These are phyloP conservation scores for Sus cebifrons DNA, from an alignment of 2,797 vertebrate genomes.

Conservation along the genomic window DNA sequence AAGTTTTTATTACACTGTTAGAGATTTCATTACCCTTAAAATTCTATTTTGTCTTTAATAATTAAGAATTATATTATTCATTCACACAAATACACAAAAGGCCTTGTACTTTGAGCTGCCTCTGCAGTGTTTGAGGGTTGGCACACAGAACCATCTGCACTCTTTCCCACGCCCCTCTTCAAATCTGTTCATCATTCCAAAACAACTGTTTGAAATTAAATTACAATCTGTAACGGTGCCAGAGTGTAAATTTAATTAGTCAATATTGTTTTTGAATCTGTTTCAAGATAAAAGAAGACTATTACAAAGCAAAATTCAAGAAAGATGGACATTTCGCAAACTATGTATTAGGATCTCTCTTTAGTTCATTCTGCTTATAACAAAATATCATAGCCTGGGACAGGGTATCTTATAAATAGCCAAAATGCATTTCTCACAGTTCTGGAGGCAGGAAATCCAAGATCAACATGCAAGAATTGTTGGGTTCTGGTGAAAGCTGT, in stretches of 20 bases:
- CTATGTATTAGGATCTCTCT: not conserved
- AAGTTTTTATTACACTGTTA: not conserved
- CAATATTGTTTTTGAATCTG: not conserved
- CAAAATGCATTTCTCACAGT: not conserved
- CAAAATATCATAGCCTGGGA: not conserved
- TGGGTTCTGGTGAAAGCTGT: not conserved
- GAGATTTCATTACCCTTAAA: not conserved
- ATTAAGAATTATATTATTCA: not conserved
- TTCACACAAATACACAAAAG: not conserved
- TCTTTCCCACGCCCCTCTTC: not conserved
- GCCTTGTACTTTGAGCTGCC: not conserved
- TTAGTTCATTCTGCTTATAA: not conserved
- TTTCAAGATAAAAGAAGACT: not conserved
- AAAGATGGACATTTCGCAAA: not conserved
- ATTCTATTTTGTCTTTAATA: not conserved
- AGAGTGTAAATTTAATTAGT: conserved; percentile 9
- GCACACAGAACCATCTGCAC: not conserved
- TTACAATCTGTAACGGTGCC: not conserved
- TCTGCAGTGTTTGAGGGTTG: not conserved
- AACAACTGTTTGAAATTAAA: conserved; percentile 58
- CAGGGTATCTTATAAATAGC: not conserved
- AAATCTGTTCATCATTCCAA: not conserved
- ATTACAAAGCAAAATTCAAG: not conserved
- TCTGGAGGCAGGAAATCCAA: not conserved
- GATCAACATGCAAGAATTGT: not conserved